These are phyloP conservation scores for Hemiscyllium ocellatum DNA, from an alignment of 2,113 vertebrate genomes.

Conservation along the genomic window DNA sequence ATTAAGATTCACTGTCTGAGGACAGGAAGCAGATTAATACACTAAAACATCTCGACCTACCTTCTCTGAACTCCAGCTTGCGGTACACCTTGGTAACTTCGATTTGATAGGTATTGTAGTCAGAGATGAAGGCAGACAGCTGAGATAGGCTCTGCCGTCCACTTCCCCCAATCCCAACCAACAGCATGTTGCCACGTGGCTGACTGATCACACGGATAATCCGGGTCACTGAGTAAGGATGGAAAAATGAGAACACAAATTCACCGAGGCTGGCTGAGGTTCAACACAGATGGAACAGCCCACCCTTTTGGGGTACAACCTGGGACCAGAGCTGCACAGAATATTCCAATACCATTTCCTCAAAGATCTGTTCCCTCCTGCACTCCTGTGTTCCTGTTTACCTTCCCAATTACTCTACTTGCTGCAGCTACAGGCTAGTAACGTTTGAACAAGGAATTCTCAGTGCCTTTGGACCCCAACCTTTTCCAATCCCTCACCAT, in stretches of 20 bases:
- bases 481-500: too few species aligned
- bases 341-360: too few species aligned
- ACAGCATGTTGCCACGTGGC: conserved; percentile 76
- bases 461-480: too few species aligned
- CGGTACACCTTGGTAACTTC: conserved; percentile 77
- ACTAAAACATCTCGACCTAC: conserved; percentile 46
- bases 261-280: neutral
- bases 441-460: too few species aligned
- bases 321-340: too few species aligned
- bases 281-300: neutral
- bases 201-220: conserved; percentile 78
- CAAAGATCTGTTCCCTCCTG: too few species aligned
- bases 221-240: conserved; percentile 56
- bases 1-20: neutral
- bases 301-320: neutral
- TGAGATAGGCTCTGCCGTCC: conserved; percentile 75
- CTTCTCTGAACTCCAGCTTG: conserved; percentile 77
- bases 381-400: too few species aligned
- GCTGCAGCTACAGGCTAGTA: too few species aligned
- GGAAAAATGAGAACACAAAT: neutral
- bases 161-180: conserved; percentile 78
- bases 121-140: conserved; percentile 69
- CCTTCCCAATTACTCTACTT: too few species aligned
- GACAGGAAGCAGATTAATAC: neutral
- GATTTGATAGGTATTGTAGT: conserved; percentile 73